Evolutionary conservation across 2,113 vertebrate species (phyloP), one percentile per base, ranked within the genome.

Genomic region (Triplophysa rosa): DNA sequence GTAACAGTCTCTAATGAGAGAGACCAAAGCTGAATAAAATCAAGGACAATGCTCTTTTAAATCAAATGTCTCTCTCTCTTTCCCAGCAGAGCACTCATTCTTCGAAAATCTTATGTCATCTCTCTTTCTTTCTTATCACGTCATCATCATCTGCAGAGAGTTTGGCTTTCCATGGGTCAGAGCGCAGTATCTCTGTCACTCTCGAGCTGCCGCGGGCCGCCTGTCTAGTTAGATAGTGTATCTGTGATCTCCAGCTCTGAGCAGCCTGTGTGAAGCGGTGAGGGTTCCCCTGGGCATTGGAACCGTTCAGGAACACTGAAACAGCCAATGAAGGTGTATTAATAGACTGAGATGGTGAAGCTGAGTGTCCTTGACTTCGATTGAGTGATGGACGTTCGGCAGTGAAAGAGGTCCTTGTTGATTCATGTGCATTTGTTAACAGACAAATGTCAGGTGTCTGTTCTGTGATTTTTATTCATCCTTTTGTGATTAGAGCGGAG

Each of bases 261-360:
- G 70, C 54, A 73, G 54, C 70, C 33, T 73, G 70, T 73, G 70
- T 73, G 70, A 73, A 73, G 33, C 12, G 70, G 54, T 45, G 26
- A 74, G 72, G 58, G 26, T 63, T 74, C 72, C 72, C 58, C 23
- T 74, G 72, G 58, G 72, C 72, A 74, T 73, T 42, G 70, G 70
- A 73, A 21, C 70, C 33, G 1, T 74, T 63, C 58, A 74, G 72
- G 58, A 74, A 74, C 72, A 74, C 59, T 47, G 56, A 21, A 74
- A 62, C 59, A 63, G 59, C 72, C 72, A 74, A 74, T 74, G 58
- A 61, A 73, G 54, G 70, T 73, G 70, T 61, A 73, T 73, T 73
- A 61, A 73, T 73, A 73, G 70, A 63, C 72, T 63, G 37, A 74
- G 72, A 63, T 62, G 72, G 37, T 61, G 40, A 63, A 74, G 72